Conservation (phyloP, 2,113 vertebrate species). For the Cebus imitator region DNA sequence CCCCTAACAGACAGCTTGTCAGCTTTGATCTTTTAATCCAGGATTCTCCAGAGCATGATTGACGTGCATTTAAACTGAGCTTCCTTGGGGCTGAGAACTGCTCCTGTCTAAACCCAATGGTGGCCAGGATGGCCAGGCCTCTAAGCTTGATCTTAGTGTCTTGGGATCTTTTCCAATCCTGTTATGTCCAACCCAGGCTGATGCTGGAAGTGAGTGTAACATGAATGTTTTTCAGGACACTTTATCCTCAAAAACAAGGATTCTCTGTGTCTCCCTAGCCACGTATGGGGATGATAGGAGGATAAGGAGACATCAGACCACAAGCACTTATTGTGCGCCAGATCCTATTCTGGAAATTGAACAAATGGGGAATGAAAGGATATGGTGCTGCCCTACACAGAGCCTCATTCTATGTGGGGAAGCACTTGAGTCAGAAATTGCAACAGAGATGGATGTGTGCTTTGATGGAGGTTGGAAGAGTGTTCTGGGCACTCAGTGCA, state of each 20-base stretch:
- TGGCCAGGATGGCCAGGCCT: background rate
- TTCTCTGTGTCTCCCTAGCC: background rate
- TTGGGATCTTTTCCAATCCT: background rate
- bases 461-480: background rate
- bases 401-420: background rate
- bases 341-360: background rate
- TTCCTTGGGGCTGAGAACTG: constrained; percentile 50
- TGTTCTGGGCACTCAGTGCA: background rate
- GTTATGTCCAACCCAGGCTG: background rate
- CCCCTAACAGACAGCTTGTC: constrained; percentile 43
- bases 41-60: constrained; percentile 65
- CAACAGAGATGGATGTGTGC: background rate
- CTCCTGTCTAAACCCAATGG: background rate
- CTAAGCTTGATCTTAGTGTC: background rate
- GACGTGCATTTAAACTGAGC: constrained; percentile 44
- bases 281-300: background rate
- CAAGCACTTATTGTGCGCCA: background rate
- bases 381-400: too few species aligned
- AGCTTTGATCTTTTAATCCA: constrained; percentile 77
- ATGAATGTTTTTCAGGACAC: background rate
- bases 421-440: background rate
- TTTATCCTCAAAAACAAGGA: too few species aligned
- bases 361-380: background rate
- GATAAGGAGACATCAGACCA: background rate
- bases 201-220: background rate